These are phyloP conservation scores for Xiphorhynchus elegans DNA, from an alignment of 2,113 vertebrate genomes.

Conservation along the genomic window DNA sequence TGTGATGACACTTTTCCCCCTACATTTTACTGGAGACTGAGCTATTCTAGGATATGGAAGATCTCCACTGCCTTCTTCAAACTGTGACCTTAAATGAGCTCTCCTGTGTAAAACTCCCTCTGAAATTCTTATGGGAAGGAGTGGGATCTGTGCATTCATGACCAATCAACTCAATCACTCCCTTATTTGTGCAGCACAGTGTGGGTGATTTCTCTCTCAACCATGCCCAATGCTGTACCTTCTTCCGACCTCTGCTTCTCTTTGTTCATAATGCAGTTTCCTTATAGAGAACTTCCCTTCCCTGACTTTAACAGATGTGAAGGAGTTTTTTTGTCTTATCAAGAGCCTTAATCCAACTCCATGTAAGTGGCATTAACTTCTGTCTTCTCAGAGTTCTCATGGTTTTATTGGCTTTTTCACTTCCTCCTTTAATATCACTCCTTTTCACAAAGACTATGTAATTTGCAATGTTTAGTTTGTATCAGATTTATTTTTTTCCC, in stretches of 20 bases:
- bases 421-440: not conserved
- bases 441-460: not conserved
- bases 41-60: not conserved
- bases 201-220: not conserved
- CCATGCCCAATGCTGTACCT: not conserved
- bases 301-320: not conserved
- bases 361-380: not conserved
- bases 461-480: not conserved
- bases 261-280: not conserved
- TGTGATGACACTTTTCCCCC: not conserved
- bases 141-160: not conserved
- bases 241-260: not conserved
- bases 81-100: not conserved
- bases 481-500: not conserved
- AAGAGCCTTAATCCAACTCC: not conserved
- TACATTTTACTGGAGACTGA: not conserved
- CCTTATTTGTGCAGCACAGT: not conserved
- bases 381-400: not conserved
- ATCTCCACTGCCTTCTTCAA: not conserved
- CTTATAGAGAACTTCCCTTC: not conserved
- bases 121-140: not conserved
- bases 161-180: not conserved
- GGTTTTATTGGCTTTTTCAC: not conserved
- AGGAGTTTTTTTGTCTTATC: not conserved
- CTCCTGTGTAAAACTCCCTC: not conserved